A percentile compares a stretch with the other conserved stretches of the same genome.
phyloP scores from a whole-genome alignment of 2,888 invertebrate genomes.

The Perdita meconis region DNA sequence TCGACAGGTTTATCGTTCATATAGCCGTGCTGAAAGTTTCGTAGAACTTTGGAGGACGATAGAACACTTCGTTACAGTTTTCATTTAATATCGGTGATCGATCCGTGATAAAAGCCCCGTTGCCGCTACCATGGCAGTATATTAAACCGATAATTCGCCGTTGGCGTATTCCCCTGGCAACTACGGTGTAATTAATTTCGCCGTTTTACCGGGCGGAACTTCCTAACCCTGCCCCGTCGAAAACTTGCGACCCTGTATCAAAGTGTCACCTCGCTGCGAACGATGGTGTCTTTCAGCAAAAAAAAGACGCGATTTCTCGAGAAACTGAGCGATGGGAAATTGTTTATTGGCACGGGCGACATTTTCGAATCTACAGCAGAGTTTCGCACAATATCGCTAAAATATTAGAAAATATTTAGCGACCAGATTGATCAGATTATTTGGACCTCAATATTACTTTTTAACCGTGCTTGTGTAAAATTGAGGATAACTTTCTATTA shows the following conservation, averaged over 20 bases:
- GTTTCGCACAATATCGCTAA: too few species aligned
- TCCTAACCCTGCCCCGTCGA: slow-evolving; percentile 24
- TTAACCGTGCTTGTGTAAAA: too few species aligned
- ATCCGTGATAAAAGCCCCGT: slow-evolving; percentile 56
- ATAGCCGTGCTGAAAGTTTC: slow-evolving; percentile 1
- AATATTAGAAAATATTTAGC: too few species aligned
- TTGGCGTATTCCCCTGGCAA: slow-evolving; percentile 47
- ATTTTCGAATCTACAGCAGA: too few species aligned
- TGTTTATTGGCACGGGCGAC: slow-evolving; percentile 10
- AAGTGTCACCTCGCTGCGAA: slow-evolving; percentile 36
- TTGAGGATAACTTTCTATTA: too few species aligned
- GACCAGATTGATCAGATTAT: too few species aligned
- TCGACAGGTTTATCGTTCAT: background rate
- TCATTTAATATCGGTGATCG: slow-evolving; percentile 58
- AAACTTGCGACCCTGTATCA: slow-evolving; percentile 48
- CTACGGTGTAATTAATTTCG: slow-evolving; percentile 55
- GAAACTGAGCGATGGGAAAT: slow-evolving; percentile 17
- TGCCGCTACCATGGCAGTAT: slow-evolving; percentile 31
- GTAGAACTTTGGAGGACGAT: slow-evolving; percentile 28
- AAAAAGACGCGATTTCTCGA: slow-evolving; percentile 29
- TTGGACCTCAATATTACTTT: too few species aligned
- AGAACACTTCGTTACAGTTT: slow-evolving; percentile 46
- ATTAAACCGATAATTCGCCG: slow-evolving; percentile 64
- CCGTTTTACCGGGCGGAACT: slow-evolving; percentile 52
- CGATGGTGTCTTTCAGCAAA: slow-evolving; percentile 19